These are phyloP conservation scores for Pseudomyrmex pallidus DNA, from an alignment of 1,140 invertebrate species.

Conservation along the genomic window DNA sequence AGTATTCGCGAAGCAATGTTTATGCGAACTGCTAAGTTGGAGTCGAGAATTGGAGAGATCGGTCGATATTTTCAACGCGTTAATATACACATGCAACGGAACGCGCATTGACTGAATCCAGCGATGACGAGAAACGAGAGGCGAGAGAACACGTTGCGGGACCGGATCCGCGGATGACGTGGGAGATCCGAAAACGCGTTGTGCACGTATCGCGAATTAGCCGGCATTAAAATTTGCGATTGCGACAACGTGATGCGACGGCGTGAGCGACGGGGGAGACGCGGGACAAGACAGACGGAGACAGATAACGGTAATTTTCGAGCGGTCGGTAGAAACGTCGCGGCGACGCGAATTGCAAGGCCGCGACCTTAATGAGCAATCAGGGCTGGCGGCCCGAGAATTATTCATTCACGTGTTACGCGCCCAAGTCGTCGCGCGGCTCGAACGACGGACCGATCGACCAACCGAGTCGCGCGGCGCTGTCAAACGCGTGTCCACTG, in stretches of 20 bases:
- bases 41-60: neutral
- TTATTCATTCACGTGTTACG: conserved; percentile 10
- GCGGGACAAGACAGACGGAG: conserved; percentile 15
- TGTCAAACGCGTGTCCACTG: conserved; percentile 21
- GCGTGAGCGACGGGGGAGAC: neutral
- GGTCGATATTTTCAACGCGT: neutral
- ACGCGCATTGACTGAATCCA: neutral
- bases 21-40: neutral
- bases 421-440: neutral
- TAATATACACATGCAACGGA: neutral
- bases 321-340: conserved; percentile 56
- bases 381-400: conserved; percentile 68
- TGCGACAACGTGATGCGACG: neutral
- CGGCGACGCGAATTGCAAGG: conserved; percentile 78
- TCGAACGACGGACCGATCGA: neutral
- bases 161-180: conserved; percentile 10
- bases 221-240: conserved; percentile 67
- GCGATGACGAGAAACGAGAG: neutral
- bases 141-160: conserved; percentile 45
- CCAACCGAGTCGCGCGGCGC: neutral
- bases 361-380: conserved; percentile 82
- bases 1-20: neutral
- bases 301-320: conserved; percentile 74
- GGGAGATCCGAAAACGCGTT: conserved; percentile 27
- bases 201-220: conserved; percentile 56